These are phyloP conservation scores for Cybosia mesomella DNA, from an alignment of 2,888 invertebrate species.

Conservation along the genomic window DNA sequence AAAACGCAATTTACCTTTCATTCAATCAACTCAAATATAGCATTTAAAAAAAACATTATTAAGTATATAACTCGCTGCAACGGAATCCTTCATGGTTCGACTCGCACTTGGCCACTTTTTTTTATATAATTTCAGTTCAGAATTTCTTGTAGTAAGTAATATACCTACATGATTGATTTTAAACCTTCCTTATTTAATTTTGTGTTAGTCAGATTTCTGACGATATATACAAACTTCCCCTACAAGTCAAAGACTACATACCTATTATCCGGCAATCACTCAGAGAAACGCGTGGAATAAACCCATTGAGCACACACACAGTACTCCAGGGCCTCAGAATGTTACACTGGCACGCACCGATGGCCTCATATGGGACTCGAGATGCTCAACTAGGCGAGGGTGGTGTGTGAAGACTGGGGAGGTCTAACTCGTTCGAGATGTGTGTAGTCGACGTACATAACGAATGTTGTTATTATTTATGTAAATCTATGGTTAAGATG, in stretches of 20 bases:
- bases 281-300: constrained; percentile 41
- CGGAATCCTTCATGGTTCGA: too few relatives aligned
- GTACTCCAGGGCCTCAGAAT: constrained; percentile 36
- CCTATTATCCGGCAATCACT: constrained; percentile 14
- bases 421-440: neutral
- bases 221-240: neutral
- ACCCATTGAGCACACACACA: constrained; percentile 32
- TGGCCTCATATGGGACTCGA: constrained; percentile 35
- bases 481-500: neutral
- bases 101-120: too few relatives aligned
- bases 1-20: too few relatives aligned
- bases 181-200: too few relatives aligned
- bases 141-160: too few relatives aligned
- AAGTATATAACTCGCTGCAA: too few relatives aligned
- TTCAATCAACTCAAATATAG: too few relatives aligned
- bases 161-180: too few relatives aligned
- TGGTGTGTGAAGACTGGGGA: constrained; percentile 7
- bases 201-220: neutral
- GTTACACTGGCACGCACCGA: constrained; percentile 45
- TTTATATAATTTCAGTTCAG: too few relatives aligned
- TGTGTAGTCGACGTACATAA: neutral
- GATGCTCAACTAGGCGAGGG: constrained; percentile 23
- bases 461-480: neutral
- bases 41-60: too few relatives aligned
- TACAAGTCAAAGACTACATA: constrained; percentile 6